Base-by-base conservation (phyloP, 2,113 vertebrate species). In the Pheucticus melanocephalus region DNA sequence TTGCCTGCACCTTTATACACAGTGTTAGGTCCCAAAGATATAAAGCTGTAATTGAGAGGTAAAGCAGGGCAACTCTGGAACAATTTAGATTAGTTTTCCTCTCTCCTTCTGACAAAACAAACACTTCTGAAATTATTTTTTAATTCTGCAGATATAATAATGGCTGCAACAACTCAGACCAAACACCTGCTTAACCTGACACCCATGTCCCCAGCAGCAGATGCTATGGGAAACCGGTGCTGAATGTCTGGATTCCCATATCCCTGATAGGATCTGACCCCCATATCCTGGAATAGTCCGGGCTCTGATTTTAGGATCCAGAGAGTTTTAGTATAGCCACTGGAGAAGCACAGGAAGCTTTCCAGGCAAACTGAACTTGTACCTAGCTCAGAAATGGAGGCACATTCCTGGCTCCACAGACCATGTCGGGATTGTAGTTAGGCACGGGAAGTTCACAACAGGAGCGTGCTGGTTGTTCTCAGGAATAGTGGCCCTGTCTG, bases 351-450 rank as follows among this genome's bases (percentile, higher is more conserved):
- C 15, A 63, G 47, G 61, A 90, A 35, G 40, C 48, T 85, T 47
- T 87, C 13, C 35, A 75, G 35, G 10, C 50, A 27, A 70, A 23
- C 53, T 25, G 45, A 42, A 12, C 21, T 39, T 25, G 15, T 47
- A 0, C n/a, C 25, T 44, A 12, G 5, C 7, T 65, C 37, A 37
- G 85, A 37, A 35, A 5, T 9, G 57, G 57, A 53, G 24, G 11
- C 27, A 9, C 0, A 0, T 75, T 37, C 31, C 47, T 64, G 60
- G 44, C 37, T 60, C 51, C 5, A 0, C 2, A 4, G 68, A 21
- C 13, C 12, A 2, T 12, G 9, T 3, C 2, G 44, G 39, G 35
- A 28, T 37, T 0, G 0, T 9, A 35, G 66, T 23, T 39, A 40
- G 57, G 45, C 50, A 21, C 20, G 27, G 40, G 30, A 63, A 31